Percentiles rank a stretch among this genome's conserved stretches.
These are phyloP conservation scores for Drosophila helvetica DNA, from an alignment of 2,888 invertebrate genomes.

Conservation along the genomic window DNA sequence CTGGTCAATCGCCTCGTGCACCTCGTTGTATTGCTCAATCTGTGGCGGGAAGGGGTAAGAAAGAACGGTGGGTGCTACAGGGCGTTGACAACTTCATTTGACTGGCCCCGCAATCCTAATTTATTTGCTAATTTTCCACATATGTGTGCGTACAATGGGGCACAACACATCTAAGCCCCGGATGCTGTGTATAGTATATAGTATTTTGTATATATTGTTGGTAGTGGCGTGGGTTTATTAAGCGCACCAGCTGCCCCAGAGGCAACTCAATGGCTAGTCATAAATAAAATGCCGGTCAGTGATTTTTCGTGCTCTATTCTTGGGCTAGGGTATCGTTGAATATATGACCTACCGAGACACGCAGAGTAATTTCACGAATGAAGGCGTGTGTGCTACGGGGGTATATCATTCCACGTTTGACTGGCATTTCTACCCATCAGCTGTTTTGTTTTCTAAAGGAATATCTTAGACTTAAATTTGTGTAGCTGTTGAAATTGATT, in stretches of 20 bases:
- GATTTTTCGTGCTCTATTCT: constrained; percentile 62
- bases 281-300: constrained; percentile 75
- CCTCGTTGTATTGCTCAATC: constrained; percentile 82
- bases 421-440: too few relatives aligned
- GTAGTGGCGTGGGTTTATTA: constrained; percentile 57
- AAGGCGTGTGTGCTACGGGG: neutral
- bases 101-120: constrained; percentile 52
- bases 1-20: constrained; percentile 81
- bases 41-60: constrained; percentile 30
- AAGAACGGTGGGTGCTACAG: constrained; percentile 1
- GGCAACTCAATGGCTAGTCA: constrained; percentile 73
- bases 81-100: constrained; percentile 66
- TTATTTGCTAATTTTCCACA: constrained; percentile 73
- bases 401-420: too few relatives aligned
- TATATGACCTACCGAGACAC: neutral
- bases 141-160: constrained; percentile 37
- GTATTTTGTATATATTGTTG: constrained; percentile 27
- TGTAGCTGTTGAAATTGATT: too few relatives aligned
- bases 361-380: neutral
- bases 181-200: constrained; percentile 24
- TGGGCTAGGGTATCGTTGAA: constrained; percentile 1
- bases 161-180: constrained; percentile 8
- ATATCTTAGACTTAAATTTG: too few relatives aligned
- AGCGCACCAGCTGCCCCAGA: constrained; percentile 71
- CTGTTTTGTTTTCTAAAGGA: neutral